These are phyloP conservation scores for Trichosurus vulpecula DNA, from an alignment of 2,797 vertebrate genomes.

Conservation along the genomic window DNA sequence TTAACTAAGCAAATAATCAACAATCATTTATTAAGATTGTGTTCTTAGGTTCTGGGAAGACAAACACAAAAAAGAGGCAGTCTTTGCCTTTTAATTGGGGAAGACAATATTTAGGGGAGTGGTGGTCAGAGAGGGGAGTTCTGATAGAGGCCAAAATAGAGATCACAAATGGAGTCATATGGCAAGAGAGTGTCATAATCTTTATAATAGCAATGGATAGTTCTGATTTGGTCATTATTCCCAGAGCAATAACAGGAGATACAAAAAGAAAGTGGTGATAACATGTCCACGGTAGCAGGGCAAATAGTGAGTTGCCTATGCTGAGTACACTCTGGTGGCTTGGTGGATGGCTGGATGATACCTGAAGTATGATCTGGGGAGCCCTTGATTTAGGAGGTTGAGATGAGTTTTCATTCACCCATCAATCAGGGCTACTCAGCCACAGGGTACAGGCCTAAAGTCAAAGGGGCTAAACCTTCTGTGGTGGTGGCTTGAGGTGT, in stretches of 20 bases:
- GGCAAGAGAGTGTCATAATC: neutral
- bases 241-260: neutral
- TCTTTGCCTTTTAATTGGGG: neutral
- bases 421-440: neutral
- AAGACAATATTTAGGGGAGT: neutral
- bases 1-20: neutral
- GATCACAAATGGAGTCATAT: neutral
- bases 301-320: neutral
- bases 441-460: neutral
- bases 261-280: neutral
- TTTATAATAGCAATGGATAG: neutral
- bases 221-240: neutral
- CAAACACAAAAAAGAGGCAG: neutral
- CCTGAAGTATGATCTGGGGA: neutral
- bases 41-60: neutral
- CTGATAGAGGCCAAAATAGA: too few species aligned
- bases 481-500: neutral
- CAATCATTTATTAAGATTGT: neutral
- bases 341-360: neutral
- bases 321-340: neutral
- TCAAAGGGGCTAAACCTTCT: neutral
- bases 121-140: neutral
- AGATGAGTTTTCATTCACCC: neutral
- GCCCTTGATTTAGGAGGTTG: neutral
- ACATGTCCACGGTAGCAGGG: neutral